These are phyloP conservation scores for Latrodectus elegans DNA, from an alignment of 2,888 invertebrate species.

Conservation along the genomic window DNA sequence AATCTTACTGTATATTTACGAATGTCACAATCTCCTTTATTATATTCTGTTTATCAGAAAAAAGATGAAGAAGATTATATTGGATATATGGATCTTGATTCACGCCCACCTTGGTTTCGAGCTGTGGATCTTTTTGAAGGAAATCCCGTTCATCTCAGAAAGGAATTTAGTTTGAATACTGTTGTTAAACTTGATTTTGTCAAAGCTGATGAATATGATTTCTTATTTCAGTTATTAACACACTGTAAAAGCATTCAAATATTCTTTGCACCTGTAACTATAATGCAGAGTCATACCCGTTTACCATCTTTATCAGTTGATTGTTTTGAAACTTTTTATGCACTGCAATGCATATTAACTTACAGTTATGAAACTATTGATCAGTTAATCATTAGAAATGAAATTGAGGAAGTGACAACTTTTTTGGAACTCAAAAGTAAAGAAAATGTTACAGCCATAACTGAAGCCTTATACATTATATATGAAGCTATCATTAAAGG, in stretches of 20 bases:
- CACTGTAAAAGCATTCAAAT: conserved; percentile 32
- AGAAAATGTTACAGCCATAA: conserved; percentile 38
- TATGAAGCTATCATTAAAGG: conserved; percentile 45
- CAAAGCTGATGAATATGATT: conserved; percentile 15
- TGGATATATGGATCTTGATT: conserved; percentile 9
- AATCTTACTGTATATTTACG: conserved; percentile 31
- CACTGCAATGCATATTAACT: conserved; percentile 51
- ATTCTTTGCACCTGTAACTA: conserved; percentile 47
- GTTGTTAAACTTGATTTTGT: conserved; percentile 50
- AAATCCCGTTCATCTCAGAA: conserved; percentile 1
- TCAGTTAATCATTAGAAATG: conserved; percentile 20
- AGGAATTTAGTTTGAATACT: conserved; percentile 54
- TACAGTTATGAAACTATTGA: conserved; percentile 39
- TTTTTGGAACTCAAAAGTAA: conserved; percentile 17
- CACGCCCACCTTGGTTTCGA: conserved; percentile 28
- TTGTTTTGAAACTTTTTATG: conserved; percentile 62
- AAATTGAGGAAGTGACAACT: background rate
- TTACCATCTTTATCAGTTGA: background rate
- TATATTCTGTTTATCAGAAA: conserved; percentile 39
- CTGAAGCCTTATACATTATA: conserved; percentile 50
- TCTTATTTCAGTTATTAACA: conserved; percentile 15
- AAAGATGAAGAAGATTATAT: conserved; percentile 29
- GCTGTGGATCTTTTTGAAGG: conserved; percentile 35
- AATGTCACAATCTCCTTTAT: conserved; percentile 36
- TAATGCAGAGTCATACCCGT: background rate